Conservation (phyloP, 2,113 vertebrate species). For the Dipodomys merriami region DNA sequence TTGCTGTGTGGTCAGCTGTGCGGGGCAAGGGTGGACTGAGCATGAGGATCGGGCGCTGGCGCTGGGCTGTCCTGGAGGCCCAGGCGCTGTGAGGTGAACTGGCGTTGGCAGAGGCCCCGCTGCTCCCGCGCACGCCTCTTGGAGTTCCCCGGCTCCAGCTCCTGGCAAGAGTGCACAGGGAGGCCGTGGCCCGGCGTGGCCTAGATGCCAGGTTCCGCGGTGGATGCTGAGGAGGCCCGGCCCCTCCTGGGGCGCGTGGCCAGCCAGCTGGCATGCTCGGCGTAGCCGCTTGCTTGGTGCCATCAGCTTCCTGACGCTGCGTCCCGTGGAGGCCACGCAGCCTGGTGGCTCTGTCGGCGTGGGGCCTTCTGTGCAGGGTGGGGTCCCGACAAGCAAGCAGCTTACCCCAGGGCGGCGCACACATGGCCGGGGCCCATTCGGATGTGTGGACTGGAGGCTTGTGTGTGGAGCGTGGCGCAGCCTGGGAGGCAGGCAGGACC, state of each 20-base stretch:
- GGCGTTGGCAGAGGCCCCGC: conserved; percentile 36
- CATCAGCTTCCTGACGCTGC: conserved; percentile 33
- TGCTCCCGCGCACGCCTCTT: conserved; percentile 22
- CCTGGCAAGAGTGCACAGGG: neutral
- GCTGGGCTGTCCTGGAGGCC: neutral
- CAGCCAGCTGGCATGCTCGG: neutral
- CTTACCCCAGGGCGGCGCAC: neutral
- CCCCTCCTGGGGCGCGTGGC: conserved; percentile 50
- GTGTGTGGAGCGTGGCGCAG: neutral
- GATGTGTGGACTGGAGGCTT: neutral
- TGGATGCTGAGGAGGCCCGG: conserved; percentile 12
- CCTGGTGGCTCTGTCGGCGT: conserved; percentile 43
- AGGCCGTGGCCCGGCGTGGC: conserved; percentile 57
- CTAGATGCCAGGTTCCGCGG: neutral
- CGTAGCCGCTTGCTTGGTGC: conserved; percentile 45
- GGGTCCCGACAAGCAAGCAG: conserved; percentile 42
- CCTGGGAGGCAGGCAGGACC: conserved; percentile 23
- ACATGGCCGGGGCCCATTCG: neutral
- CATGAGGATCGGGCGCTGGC: neutral
- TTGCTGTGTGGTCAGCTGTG: conserved; percentile 38
- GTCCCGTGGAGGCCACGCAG: conserved; percentile 43
- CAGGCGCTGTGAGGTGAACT: neutral
- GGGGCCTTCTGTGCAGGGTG: neutral
- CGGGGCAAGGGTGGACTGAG: conserved; percentile 3
- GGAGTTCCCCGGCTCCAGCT: neutral